Evolutionary conservation across 30 jellyfish, hydroid and myxozoan genomes (phyloP), one percentile per base, ranked within the genome.

Genomic region (Aurelia aurita complex sp. Pacific): DNA sequence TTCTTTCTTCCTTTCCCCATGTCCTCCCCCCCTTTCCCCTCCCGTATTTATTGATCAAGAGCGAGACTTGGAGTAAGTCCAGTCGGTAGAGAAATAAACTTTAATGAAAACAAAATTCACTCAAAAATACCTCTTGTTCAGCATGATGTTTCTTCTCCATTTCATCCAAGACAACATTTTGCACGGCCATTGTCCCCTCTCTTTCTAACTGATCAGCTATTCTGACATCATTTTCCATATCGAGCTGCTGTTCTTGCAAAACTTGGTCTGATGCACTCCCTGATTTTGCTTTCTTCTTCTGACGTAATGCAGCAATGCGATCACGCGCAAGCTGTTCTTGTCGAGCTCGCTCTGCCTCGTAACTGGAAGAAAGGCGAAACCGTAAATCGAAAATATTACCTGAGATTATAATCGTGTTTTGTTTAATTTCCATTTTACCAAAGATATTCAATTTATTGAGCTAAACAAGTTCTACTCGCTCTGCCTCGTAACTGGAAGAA

Each of bases 241-340:
- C 98, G 40, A 38, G 67, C 8, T 83, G 68, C 43, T 88, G 77
- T 51, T 92, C 97, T 14, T 75, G 89, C 16, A 71, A 53, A 33
- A 88, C 51, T 69, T 73, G 79, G 1, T 87, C 98, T 19, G 79
- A 70, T 14, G 52, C 38, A 36, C 84, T 82, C 81, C 43, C 64
- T 71, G 66, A 38, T 61, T 53, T 57, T 33, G 82, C 80, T 51
- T 79, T 68, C 59, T 76, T 76, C 77, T 77, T 87, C 92, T 75
- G 72, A 17, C 96, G 90, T 40, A 68, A 10, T 17, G 97, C 96
- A 2, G 91, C 96, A 13, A 94, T 73, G 17, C 99, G 82, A 19
- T 89, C 93, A 17, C 89, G 85, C 0, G 99, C 99, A 1, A 94
- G 97, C 73, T 94, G 96, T 61, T 94, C 96, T 79, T 94, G 99